phyloP scores from a whole-genome alignment of 2,113 vertebrate species.

The Nymphicus hollandicus region DNA sequence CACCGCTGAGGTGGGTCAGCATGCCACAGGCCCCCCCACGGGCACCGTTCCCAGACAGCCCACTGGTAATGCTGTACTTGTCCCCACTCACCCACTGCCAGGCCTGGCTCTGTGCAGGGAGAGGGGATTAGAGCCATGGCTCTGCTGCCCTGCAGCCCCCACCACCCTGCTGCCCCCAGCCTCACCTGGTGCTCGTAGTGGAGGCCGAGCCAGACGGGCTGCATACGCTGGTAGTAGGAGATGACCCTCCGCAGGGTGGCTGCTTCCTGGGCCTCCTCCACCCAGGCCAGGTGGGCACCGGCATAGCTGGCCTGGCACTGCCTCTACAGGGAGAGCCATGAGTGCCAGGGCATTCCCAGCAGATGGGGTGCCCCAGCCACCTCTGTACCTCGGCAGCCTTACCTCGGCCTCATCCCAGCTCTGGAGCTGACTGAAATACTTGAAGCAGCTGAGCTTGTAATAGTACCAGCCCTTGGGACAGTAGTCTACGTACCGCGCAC shows the following conservation, averaged over 20 bases:
- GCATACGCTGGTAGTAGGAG: background rate
- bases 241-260: background rate
- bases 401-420: conserved; percentile 67
- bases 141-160: rapidly evolving
- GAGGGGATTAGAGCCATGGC: background rate
- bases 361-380: rapidly evolving
- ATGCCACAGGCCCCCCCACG: rapidly evolving
- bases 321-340: background rate
- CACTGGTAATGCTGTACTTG: rapidly evolving
- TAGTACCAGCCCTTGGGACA: conserved; percentile 57
- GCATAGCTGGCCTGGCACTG: conserved; percentile 10
- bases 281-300: conserved; percentile 36
- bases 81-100: conserved; percentile 57
- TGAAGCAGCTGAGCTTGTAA: conserved; percentile 51
- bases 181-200: conserved; percentile 36
- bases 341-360: rapidly evolving
- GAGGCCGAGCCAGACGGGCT: conserved; percentile 60
- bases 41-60: rapidly evolving
- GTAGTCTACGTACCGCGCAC: background rate
- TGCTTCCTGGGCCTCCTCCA: background rate
- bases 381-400: rapidly evolving
- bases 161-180: rapidly evolving
- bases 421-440: conserved; percentile 1
- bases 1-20: background rate
- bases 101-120: background rate